A percentile compares a stretch with the other conserved stretches of the same genome.
Conservation (phyloP, 2,797 vertebrate genomes). For the Molothrus aeneus region DNA sequence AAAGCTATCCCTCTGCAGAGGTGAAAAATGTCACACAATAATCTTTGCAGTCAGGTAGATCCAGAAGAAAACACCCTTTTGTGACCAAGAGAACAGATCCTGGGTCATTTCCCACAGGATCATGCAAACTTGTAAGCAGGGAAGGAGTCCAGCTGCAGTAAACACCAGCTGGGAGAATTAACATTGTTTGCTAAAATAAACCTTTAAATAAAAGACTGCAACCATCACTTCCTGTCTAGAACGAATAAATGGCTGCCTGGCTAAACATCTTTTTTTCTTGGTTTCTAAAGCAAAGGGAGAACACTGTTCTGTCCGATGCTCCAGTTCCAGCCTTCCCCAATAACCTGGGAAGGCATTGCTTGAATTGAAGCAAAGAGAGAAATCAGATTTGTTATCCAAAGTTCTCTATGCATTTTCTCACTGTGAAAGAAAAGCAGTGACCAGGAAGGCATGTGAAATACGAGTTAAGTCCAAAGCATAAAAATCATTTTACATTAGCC, state of each 20-base stretch:
- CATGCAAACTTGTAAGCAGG: background rate
- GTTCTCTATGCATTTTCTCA: background rate
- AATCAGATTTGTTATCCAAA: background rate
- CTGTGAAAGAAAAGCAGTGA: background rate
- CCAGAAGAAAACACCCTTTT: background rate
- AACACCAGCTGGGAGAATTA: constrained; percentile 43
- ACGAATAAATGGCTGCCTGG: background rate
- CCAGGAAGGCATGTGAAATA: background rate
- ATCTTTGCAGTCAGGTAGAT: background rate
- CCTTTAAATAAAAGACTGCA: constrained; percentile 20
- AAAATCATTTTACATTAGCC: background rate
- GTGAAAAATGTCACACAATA: background rate
- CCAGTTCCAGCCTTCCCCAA: background rate
- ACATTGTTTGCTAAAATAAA: constrained; percentile 51
- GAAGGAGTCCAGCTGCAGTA: constrained; percentile 16
- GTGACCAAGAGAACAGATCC: background rate
- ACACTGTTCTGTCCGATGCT: background rate
- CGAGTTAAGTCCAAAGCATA: background rate
- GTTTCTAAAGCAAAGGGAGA: constrained; percentile 8
- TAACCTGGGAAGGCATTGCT: background rate
- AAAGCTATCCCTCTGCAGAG: background rate
- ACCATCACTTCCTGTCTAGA: constrained; percentile 6
- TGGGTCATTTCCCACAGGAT: background rate
- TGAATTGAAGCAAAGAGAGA: background rate
- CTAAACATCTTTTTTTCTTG: background rate